These are phyloP conservation scores for Leistus spinibarbis DNA, from an alignment of 2,888 invertebrate genomes.

Conservation along the genomic window DNA sequence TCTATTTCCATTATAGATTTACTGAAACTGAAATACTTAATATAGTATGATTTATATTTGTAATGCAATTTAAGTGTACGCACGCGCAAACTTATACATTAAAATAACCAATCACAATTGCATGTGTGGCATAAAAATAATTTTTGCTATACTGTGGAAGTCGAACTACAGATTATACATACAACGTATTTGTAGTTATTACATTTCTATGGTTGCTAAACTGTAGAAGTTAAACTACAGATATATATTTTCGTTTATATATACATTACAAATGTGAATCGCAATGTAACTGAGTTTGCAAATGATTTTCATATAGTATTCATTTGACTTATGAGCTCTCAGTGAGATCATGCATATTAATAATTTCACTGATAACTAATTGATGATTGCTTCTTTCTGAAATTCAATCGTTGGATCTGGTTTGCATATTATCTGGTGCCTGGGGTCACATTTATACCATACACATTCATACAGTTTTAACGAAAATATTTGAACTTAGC, in stretches of 20 bases:
- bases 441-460: too few relatives aligned
- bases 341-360: constrained; percentile 34
- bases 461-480: background rate
- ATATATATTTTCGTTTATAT: background rate
- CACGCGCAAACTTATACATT: background rate
- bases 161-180: too few relatives aligned
- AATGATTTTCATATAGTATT: background rate
- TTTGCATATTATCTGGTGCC: constrained; percentile 2
- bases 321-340: constrained; percentile 26
- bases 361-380: constrained; percentile 29
- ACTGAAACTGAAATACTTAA: background rate
- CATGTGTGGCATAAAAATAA: background rate
- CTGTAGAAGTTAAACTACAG: too few relatives aligned
- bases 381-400: constrained; percentile 16
- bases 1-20: background rate
- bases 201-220: too few relatives aligned
- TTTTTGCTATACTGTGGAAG: too few relatives aligned
- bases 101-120: background rate
- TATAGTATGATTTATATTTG: background rate
- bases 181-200: too few relatives aligned
- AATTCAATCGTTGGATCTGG: constrained; percentile 12
- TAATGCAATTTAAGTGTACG: background rate
- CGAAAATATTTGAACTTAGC: constrained; percentile 6
- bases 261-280: background rate
- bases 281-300: background rate